These are phyloP conservation scores for Sarcophaga rosellei DNA, from an alignment of 2,888 invertebrate species.

Conservation along the genomic window DNA sequence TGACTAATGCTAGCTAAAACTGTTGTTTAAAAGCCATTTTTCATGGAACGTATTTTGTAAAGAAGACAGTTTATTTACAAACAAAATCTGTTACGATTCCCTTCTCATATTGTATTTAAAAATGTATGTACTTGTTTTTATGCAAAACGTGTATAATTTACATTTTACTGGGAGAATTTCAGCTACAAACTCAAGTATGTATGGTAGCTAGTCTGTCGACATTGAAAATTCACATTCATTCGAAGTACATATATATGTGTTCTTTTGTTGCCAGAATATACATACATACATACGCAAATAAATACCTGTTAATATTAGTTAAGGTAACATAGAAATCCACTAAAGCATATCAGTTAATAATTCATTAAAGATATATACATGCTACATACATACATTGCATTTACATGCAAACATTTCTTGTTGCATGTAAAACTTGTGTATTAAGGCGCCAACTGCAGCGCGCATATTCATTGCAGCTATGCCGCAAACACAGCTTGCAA, in stretches of 20 bases:
- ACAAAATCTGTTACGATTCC: too few relatives aligned
- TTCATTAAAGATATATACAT: slow-evolving; percentile 24
- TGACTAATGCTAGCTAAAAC: too few relatives aligned
- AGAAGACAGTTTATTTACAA: too few relatives aligned
- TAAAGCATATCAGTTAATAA: slow-evolving; percentile 57
- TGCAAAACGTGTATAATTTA: too few relatives aligned
- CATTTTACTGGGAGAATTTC: too few relatives aligned
- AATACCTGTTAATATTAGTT: slow-evolving; percentile 30
- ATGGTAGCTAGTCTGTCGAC: not conserved
- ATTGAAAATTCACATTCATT: not conserved
- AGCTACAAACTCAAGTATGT: too few relatives aligned
- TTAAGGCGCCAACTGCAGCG: slow-evolving; percentile 40
- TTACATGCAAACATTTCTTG: not conserved
- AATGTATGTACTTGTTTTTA: too few relatives aligned
- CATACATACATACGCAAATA: too few relatives aligned
- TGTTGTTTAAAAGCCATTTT: too few relatives aligned
- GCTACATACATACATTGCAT: not conserved
- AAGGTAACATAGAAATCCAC: slow-evolving; percentile 59
- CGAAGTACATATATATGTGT: not conserved
- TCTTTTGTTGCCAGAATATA: slow-evolving; percentile 15
- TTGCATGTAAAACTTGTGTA: not conserved
- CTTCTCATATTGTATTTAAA: too few relatives aligned
- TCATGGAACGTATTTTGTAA: too few relatives aligned
- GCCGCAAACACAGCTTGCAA: slow-evolving; percentile 29
- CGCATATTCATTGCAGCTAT: not conserved